phyloP scores from a whole-genome alignment of 30 jellyfish, hydroid and myxozoan species.

The Aurelia coerulea region DNA sequence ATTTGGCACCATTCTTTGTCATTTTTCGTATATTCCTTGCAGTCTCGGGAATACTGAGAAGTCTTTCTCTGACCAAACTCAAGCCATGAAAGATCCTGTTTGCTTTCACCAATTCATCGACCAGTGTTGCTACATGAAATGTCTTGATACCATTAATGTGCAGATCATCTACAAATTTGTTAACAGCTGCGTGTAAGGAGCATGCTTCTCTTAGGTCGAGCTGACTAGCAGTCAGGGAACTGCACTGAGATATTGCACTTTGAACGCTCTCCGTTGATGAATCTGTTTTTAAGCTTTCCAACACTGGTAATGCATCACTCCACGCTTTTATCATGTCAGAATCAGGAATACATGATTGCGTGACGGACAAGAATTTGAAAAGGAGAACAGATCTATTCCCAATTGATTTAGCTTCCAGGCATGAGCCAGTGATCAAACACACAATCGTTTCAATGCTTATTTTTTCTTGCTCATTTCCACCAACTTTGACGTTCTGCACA shows the following conservation, averaged over 20 bases:
- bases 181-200: neutral
- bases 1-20: neutral
- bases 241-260: neutral
- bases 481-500: neutral
- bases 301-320: slow-evolving; percentile 2
- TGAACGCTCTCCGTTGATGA: neutral
- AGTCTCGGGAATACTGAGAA: neutral
- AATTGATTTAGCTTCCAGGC: neutral
- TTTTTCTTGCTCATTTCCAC: neutral
- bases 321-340: slow-evolving; percentile 1
- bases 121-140: slow-evolving; percentile 2
- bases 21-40: neutral
- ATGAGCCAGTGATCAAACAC: neutral
- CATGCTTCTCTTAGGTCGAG: neutral
- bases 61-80: neutral
- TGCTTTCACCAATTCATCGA: slow-evolving; percentile 1
- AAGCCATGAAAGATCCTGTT: neutral
- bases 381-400: neutral
- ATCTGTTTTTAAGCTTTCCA: neutral
- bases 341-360: neutral
- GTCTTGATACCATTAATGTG: neutral
- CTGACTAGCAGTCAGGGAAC: neutral
- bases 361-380: neutral
- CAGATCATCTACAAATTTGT: slow-evolving; percentile 2
- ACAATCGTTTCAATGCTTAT: neutral